A percentile compares a stretch with the other conserved stretches of the same genome.
Conservation (phyloP, 1,140 invertebrate species). For the Apocrypta bakeri region DNA sequence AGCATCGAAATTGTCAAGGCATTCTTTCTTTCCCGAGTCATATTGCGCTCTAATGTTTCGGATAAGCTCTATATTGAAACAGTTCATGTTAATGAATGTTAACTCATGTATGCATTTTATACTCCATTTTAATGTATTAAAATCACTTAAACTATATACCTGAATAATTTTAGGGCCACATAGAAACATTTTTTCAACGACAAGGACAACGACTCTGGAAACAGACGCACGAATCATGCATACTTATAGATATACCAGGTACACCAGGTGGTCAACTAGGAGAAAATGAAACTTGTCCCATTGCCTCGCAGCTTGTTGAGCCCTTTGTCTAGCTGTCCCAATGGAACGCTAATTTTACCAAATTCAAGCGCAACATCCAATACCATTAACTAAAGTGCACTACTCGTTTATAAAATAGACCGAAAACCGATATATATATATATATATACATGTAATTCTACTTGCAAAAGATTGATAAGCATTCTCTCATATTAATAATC, state of each 20-base stretch:
- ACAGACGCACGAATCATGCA: conserved; percentile 24
- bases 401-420: too few relatives aligned
- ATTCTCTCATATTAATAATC: too few relatives aligned
- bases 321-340: conserved; percentile 60
- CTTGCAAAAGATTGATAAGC: too few relatives aligned
- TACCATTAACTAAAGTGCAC: conserved; percentile 43
- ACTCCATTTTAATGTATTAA: too few relatives aligned
- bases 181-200: conserved; percentile 35
- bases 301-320: conserved; percentile 58
- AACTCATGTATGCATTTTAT: too few relatives aligned
- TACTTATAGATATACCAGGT: conserved; percentile 63
- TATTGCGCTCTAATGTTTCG: conserved; percentile 76
- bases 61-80: conserved; percentile 74
- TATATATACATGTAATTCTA: too few relatives aligned
- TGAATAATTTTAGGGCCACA: conserved; percentile 79
- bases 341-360: conserved; percentile 62
- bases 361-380: conserved; percentile 57
- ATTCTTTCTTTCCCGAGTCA: conserved; percentile 72
- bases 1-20: conserved; percentile 87
- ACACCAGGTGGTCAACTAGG: conserved; percentile 58
- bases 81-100: too few relatives aligned
- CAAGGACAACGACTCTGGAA: conserved; percentile 53
- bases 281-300: conserved; percentile 67
- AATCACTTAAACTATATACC: too few relatives aligned
- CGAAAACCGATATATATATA: too few relatives aligned